Conservation (phyloP, 2,888 invertebrate genomes). For the Mellilla xanthometata region DNA sequence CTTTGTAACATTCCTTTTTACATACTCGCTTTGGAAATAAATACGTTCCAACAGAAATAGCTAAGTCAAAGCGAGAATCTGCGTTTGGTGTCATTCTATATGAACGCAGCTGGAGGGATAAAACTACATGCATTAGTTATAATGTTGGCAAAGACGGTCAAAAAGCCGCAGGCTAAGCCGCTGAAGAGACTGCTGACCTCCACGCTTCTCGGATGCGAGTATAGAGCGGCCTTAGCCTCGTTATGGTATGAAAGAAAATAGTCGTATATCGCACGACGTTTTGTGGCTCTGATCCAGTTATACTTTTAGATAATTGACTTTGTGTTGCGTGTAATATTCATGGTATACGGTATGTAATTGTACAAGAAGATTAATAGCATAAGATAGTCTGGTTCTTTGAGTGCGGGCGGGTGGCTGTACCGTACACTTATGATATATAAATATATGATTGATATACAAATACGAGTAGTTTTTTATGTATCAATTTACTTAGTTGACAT, state of each 20-base stretch:
- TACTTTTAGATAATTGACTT: too few species aligned
- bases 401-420: too few species aligned
- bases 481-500: too few species aligned
- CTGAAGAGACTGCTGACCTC: constrained; percentile 28
- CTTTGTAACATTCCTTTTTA: constrained; percentile 13
- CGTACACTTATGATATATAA: too few species aligned
- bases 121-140: constrained; percentile 19
- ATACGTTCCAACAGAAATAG: constrained; percentile 15
- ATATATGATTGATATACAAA: too few species aligned
- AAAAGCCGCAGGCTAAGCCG: constrained; percentile 22
- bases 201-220: constrained; percentile 18
- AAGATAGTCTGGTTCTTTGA: too few species aligned
- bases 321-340: too few species aligned
- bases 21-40: constrained; percentile 14
- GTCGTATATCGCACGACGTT: constrained; percentile 1
- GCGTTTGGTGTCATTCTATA: constrained; percentile 15
- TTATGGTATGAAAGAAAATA: constrained; percentile 17
- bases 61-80: constrained; percentile 16
- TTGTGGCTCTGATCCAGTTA: constrained; percentile 1
- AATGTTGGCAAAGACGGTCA: constrained; percentile 12
- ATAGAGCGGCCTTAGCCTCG: constrained; percentile 27
- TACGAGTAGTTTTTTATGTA: too few species aligned
- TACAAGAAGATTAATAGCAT: too few species aligned
- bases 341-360: too few species aligned
- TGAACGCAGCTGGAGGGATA: constrained; percentile 4